These are phyloP conservation scores for Ardeotis arabs DNA, from an alignment of 2,113 vertebrate genomes.

Conservation along the genomic window DNA sequence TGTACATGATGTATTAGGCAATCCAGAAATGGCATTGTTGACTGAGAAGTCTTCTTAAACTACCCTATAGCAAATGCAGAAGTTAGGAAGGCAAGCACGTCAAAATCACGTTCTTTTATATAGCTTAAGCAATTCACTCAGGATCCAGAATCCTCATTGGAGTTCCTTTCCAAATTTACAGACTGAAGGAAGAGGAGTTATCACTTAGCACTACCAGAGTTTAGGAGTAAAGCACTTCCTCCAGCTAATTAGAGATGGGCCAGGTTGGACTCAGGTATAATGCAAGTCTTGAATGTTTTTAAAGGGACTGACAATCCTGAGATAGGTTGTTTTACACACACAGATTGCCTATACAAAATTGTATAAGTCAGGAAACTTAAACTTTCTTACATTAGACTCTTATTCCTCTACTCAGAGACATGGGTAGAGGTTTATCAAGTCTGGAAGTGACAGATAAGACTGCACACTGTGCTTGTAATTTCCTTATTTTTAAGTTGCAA, in stretches of 20 bases:
- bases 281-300: background rate
- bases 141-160: background rate
- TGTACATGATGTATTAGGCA: background rate
- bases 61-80: background rate
- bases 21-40: background rate
- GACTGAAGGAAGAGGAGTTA: background rate
- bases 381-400: background rate
- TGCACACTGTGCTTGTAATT: background rate
- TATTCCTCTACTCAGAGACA: background rate
- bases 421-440: background rate
- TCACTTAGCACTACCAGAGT: background rate
- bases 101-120: background rate
- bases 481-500: slow-evolving; percentile 2
- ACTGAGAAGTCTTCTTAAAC: background rate
- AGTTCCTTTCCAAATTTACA: background rate
- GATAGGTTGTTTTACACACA: background rate
- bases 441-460: slow-evolving; percentile 19
- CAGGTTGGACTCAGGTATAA: background rate
- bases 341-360: background rate
- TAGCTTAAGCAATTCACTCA: background rate
- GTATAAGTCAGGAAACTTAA: background rate
- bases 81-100: background rate
- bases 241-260: background rate
- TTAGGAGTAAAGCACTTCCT: background rate
- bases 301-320: background rate